These are phyloP conservation scores for Lymantria monacha DNA, from an alignment of 2,888 invertebrate species.

Conservation along the genomic window DNA sequence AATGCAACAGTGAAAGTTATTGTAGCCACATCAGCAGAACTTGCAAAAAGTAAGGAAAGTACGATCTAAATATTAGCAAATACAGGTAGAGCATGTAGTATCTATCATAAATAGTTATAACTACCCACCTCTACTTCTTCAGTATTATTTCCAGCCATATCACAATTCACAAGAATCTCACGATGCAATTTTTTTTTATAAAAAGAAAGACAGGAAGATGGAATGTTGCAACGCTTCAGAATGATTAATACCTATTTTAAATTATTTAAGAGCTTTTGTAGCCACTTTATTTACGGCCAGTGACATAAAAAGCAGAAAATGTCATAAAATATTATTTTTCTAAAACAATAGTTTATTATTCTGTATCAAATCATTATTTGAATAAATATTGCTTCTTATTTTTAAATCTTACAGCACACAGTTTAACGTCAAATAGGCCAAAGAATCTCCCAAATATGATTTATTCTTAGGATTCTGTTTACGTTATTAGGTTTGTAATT, in stretches of 20 bases:
- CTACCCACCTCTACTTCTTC: conserved; percentile 83
- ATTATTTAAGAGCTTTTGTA: conserved; percentile 7
- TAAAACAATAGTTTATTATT: too few species aligned
- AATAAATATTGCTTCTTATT: too few species aligned
- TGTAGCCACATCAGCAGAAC: conserved; percentile 75
- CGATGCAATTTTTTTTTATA: conserved; percentile 64
- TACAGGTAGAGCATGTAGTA: conserved; percentile 38
- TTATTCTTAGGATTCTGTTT: too few species aligned
- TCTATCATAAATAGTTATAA: conserved; percentile 24
- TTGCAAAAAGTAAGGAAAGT: conserved; percentile 42
- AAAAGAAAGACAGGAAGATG: conserved; percentile 58
- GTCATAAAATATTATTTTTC: too few species aligned
- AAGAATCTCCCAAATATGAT: too few species aligned
- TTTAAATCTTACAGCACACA: too few species aligned
- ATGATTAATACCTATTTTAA: conserved; percentile 13
- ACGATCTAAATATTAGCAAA: conserved; percentile 23
- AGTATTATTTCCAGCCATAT: conserved; percentile 84
- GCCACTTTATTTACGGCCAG: conserved; percentile 10
- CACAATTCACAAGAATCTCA: conserved; percentile 77
- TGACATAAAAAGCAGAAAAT: not conserved
- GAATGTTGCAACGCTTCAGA: conserved; percentile 50
- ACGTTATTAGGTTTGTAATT: too few species aligned
- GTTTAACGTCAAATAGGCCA: too few species aligned
- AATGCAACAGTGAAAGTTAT: conserved; percentile 74
- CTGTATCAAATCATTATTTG: too few species aligned